Base-by-base conservation (phyloP, 2,888 invertebrate genomes). In the Apamea sordens region DNA sequence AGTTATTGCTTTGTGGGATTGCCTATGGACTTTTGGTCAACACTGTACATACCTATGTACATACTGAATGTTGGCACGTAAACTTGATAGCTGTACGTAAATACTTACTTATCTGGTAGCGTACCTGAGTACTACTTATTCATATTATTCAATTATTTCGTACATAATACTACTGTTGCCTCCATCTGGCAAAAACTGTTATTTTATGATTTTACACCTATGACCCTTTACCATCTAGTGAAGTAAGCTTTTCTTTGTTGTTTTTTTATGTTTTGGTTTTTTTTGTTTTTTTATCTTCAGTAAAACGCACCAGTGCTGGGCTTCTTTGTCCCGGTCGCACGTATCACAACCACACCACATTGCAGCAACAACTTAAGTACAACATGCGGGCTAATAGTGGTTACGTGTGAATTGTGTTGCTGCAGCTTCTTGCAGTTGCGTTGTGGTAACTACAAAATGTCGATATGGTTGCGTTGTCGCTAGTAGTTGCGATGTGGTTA, bases 1-100 rank as follows among this genome's bases (percentile, higher is more conserved):
- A 6, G 36, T 6, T 36, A 36, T 36, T 36, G 36, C 36, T 36
- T 36, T 36, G 36, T 5, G 36, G 6, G 36, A 36, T 36, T 36
- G 36, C 36, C 36, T 36, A 36, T 6, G 36, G 36, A 36, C 36
- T 36, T 36, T 36, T 36, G 36, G 36, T 36, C 6, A 3, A 36
- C 36, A 36, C 6, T 6, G 36, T 3, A 21, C 32, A 15, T 24
- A n/a, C n/a, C n/a, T n/a, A n/a, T n/a, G n/a, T n/a, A n/a, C n/a
- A 1, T 67, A 53, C 21, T 32, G 7, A 36, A 15, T 53, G 1
- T 18, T 13, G 64, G 53, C 76, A 76, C 77, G 76, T 77, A 56
- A 76, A 32, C 8, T 24, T 64, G 76, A 75, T 75, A 71, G 11
- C 13, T 24, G 44, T 53, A 64, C 32, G 18, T 44, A 64, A 53